Evolutionary conservation across 1,140 invertebrate species (phyloP), one percentile per base, ranked within the genome.

Genomic region (Leptopilina clavipes): DNA sequence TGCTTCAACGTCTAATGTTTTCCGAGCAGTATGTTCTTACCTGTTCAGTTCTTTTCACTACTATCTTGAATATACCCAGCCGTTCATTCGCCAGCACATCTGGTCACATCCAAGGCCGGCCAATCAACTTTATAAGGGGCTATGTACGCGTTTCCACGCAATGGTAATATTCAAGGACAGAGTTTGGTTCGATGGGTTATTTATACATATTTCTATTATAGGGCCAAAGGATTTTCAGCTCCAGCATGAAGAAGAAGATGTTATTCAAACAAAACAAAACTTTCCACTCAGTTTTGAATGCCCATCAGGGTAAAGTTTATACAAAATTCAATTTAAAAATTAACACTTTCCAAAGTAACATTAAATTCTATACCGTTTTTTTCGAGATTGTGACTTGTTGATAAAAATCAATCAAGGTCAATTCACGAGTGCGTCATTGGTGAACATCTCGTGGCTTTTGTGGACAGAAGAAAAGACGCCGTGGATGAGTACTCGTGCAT

Each of bases 21-120:
- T 31, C 56, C 56, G 56, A 25, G 25, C 56, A 31, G 56, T 31
- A 65, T 0, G 8, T 40, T 40, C 10, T n/a, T 45, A 45, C 56
- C 22, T 19, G 59, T 31, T 65, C 59, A 37, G 22, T 65, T 37
- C 22, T 1, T 65, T 37, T 25, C 22, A 59, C 0, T 77, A 71
- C 65, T 76, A 8, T 45, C 43, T 14, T 70, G 40, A 5, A 22
- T 65, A 17, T 19, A 18, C 48, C 48, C 45, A 72, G 31, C 31
- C 37, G 71, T 48, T 72, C 71, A 74, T 74, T 72, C 73, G 77
- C 74, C 73, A 78, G 76, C 77, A 77, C 80, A 81, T 81, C 80
- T 81, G 78, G 78, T 75, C 70, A 77, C 76, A 78, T 80, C 76
- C 81, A 80, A 82, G 78, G 81, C 54, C 79, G 81, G 81, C 76